A percentile compares a stretch with the other conserved stretches of the same genome.
Evolutionary conservation across 2,888 invertebrate species (phyloP).

Genomic region (Polyploca ridens): DNA sequence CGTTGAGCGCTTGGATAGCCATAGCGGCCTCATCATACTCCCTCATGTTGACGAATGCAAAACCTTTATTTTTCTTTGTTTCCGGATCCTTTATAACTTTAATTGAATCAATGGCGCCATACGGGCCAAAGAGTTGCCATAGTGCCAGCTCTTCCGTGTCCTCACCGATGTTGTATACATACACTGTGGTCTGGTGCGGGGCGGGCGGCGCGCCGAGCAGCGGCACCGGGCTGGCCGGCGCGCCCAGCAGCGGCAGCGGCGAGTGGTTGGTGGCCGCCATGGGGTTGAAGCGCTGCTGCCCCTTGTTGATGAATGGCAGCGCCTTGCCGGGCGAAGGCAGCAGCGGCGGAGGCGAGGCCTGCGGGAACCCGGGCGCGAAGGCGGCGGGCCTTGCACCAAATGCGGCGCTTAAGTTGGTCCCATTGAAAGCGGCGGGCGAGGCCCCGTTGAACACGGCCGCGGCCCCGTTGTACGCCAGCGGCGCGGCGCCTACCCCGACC

Average conservation of each 20-base stretch:
- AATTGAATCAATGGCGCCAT: conserved; percentile 82
- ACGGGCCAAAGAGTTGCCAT: conserved; percentile 82
- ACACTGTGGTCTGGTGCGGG: conserved; percentile 80
- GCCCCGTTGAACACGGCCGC: conserved; percentile 73
- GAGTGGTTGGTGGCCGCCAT: conserved; percentile 79
- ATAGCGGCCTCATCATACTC: conserved; percentile 83
- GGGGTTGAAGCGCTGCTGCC: conserved; percentile 80
- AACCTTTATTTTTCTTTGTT: conserved; percentile 83
- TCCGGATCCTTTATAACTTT: conserved; percentile 83
- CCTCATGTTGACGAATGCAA: conserved; percentile 83
- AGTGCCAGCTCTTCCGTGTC: conserved; percentile 81
- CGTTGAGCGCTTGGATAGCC: conserved; percentile 82
- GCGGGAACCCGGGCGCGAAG: conserved; percentile 73
- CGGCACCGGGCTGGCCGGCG: conserved; percentile 76
- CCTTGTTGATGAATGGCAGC: conserved; percentile 80
- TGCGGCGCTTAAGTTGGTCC: conserved; percentile 66
- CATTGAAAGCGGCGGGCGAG: conserved; percentile 69
- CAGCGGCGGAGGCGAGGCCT: conserved; percentile 77
- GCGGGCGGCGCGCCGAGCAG: conserved; percentile 68
- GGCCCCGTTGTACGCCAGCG: conserved; percentile 72
- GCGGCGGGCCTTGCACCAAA: conserved; percentile 71
- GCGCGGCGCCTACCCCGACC: conserved; percentile 55
- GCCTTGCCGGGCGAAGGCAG: conserved; percentile 81
- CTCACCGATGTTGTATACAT: conserved; percentile 82
- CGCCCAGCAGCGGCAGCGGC: conserved; percentile 73